phyloP scores from a whole-genome alignment of 2,113 vertebrate species.

The Atlantisia rogersi region DNA sequence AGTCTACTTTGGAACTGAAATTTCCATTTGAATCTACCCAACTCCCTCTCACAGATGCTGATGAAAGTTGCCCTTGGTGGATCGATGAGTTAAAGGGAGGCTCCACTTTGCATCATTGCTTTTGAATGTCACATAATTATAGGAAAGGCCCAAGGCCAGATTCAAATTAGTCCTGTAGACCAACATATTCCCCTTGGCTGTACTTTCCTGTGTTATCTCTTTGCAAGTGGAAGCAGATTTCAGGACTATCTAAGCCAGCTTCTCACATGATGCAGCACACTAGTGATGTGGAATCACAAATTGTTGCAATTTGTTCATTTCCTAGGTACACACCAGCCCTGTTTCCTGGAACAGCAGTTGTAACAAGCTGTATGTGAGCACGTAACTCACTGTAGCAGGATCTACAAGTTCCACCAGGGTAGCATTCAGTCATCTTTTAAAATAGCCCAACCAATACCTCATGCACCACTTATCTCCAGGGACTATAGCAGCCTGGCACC shows the following conservation, averaged over 20 bases:
- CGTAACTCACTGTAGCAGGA: background rate
- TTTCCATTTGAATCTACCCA: background rate
- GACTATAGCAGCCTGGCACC: background rate
- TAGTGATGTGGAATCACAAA: constrained; percentile 28
- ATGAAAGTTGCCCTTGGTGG: background rate
- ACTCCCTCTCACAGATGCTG: background rate
- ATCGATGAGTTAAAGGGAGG: background rate
- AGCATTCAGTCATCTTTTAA: constrained; percentile 46
- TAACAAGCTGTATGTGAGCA: background rate
- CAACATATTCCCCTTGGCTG: constrained; percentile 43
- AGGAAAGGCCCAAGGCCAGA: constrained; percentile 16
- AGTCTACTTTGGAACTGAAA: background rate
- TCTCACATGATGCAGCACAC: constrained; percentile 35
- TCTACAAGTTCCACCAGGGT: background rate
- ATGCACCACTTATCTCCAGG: constrained; percentile 16
- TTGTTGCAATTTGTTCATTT: constrained; percentile 51
- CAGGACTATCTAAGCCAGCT: background rate
- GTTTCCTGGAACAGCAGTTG: constrained; percentile 52
- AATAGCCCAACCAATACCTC: constrained; percentile 2
- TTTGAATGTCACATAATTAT: constrained; percentile 20
- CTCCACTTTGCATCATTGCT: background rate
- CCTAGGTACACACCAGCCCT: background rate
- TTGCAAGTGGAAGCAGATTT: constrained; percentile 61
- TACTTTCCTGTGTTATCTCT: constrained; percentile 47
- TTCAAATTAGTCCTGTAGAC: background rate